Conservation (phyloP, 2,797 vertebrate species). For the Eulemur albifrons region DNA sequence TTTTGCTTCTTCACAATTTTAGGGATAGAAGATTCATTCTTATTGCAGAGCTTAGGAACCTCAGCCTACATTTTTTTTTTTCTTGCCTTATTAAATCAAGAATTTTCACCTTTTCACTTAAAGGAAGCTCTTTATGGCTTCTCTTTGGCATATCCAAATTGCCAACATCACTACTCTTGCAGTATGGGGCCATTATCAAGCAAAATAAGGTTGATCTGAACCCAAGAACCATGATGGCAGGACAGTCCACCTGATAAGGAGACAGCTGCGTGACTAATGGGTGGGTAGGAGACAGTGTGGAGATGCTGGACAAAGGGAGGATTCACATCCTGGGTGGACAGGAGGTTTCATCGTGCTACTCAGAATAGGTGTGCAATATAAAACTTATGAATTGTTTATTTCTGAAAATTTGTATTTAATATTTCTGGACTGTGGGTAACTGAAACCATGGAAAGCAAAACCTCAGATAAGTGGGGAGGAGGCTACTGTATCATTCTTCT, state of each 20-base stretch:
- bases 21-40: neutral
- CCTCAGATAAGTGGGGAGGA: too few species aligned
- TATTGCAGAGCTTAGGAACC: neutral
- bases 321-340: accelerated
- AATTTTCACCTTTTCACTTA: neutral
- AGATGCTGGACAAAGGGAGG: neutral
- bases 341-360: neutral
- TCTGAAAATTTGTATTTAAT: neutral
- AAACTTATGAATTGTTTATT: neutral
- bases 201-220: neutral
- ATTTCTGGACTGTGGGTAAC: neutral
- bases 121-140: neutral
- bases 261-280: neutral
- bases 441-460: neutral
- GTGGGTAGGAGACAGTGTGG: neutral
- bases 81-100: neutral
- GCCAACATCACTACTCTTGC: neutral
- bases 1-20: neutral
- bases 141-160: neutral
- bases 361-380: neutral
- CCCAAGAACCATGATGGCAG: neutral
- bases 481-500: neutral
- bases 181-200: neutral
- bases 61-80: neutral
- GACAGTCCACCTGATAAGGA: neutral